Percentiles rank a stretch among this genome's conserved stretches.
Conservation (phyloP, 2,797 vertebrate species). For the Tamandua tetradactyla region DNA sequence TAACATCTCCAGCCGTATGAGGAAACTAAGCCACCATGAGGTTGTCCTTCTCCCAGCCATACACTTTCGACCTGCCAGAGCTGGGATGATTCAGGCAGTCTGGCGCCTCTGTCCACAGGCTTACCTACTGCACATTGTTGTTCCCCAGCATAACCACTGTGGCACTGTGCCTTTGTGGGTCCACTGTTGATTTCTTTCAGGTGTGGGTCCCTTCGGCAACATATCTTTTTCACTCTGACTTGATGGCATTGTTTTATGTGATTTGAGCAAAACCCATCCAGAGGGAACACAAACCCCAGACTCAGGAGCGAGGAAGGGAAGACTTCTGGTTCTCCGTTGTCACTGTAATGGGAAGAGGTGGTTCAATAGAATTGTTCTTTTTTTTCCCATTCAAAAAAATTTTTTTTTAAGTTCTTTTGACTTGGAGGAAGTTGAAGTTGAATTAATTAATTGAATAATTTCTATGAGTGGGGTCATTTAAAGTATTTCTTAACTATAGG, state of each 20-base stretch:
- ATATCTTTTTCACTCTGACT: neutral
- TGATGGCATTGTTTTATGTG: neutral
- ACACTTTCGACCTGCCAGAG: neutral
- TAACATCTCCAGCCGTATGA: neutral
- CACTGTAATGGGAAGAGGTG: neutral
- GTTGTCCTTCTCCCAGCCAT: neutral
- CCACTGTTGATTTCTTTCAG: neutral
- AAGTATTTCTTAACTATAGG: constrained; percentile 7
- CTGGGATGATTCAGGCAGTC: neutral
- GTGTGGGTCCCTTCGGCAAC: neutral
- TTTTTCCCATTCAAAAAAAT: too few species aligned
- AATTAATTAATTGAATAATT: neutral
- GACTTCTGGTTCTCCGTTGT: neutral
- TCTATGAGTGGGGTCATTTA: neutral
- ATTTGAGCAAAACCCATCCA: neutral
- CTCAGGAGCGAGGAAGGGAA: neutral
- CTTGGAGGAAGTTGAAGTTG: neutral
- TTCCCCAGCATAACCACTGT: neutral
- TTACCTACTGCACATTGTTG: neutral
- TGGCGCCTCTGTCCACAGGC: neutral
- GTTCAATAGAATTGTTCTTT: neutral
- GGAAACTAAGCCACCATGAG: neutral
- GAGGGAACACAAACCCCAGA: neutral
- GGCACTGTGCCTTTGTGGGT: neutral
- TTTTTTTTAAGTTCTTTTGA: neutral